Conservation (phyloP, 2,113 vertebrate species). For the Salvelinus alpinus region DNA sequence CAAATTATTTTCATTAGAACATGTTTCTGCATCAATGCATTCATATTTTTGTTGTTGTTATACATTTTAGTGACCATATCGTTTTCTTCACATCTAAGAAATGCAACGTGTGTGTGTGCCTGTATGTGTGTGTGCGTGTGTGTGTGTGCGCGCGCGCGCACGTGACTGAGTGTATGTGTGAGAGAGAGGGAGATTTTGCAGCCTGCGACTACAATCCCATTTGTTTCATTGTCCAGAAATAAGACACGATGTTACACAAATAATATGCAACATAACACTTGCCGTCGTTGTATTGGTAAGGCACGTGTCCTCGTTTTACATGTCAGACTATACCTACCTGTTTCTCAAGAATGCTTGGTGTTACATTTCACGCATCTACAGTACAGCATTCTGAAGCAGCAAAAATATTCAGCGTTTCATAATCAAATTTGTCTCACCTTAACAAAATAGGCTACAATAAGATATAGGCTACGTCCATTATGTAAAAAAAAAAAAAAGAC, state of each 20-base stretch:
- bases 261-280: not conserved
- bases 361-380: too few species aligned
- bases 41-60: too few species aligned
- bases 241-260: too few species aligned
- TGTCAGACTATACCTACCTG: not conserved
- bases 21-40: too few species aligned
- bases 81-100: too few species aligned
- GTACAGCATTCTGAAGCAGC: too few species aligned
- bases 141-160: constrained; percentile 22
- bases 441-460: too few species aligned
- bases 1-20: not conserved
- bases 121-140: constrained; percentile 16
- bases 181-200: not conserved
- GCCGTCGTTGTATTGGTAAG: not conserved
- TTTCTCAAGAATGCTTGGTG: not conserved
- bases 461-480: too few species aligned
- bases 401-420: too few species aligned
- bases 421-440: too few species aligned
- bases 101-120: not conserved
- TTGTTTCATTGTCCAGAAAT: not conserved
- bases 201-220: not conserved
- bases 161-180: not conserved
- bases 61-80: too few species aligned
- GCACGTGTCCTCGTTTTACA: not conserved
- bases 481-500: too few species aligned